Evolutionary conservation across 2,797 vertebrate species (phyloP).

Genomic region (Cuculus canorus): DNA sequence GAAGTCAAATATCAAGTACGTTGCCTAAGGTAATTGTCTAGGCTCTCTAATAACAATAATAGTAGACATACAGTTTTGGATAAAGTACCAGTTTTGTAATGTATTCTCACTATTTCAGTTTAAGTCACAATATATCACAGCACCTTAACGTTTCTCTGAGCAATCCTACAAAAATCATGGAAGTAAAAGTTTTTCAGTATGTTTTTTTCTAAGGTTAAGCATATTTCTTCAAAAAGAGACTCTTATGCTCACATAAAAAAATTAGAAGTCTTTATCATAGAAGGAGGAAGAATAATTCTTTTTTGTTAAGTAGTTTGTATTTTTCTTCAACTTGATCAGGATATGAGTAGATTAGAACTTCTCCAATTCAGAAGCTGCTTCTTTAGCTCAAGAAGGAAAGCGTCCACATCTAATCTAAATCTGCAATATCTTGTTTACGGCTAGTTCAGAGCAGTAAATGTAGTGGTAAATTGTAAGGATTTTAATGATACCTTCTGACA

Average conservation of each 20-base stretch:
- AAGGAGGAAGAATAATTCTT: neutral
- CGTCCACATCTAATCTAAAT: neutral
- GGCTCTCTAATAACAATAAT: neutral
- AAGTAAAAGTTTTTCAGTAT: neutral
- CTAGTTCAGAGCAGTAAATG: neutral
- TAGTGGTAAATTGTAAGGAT: neutral
- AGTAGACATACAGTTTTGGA: neutral
- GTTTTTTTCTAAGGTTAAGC: neutral
- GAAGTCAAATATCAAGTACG: neutral
- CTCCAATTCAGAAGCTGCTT: neutral
- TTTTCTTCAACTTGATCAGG: neutral
- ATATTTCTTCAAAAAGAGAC: neutral
- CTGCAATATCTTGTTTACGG: neutral
- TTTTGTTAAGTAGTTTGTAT: neutral
- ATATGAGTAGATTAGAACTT: neutral
- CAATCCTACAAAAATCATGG: neutral
- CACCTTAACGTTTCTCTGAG: neutral
- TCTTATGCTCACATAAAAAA: neutral
- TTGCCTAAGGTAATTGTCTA: neutral
- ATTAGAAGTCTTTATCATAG: neutral
- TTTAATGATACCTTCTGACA: neutral
- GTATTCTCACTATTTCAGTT: neutral
- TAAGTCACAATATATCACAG: neutral
- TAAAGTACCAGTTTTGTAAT: neutral
- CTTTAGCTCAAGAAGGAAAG: neutral